Base-by-base conservation (phyloP, 2,113 vertebrate genomes). In the Odocoileus hemionus region DNA sequence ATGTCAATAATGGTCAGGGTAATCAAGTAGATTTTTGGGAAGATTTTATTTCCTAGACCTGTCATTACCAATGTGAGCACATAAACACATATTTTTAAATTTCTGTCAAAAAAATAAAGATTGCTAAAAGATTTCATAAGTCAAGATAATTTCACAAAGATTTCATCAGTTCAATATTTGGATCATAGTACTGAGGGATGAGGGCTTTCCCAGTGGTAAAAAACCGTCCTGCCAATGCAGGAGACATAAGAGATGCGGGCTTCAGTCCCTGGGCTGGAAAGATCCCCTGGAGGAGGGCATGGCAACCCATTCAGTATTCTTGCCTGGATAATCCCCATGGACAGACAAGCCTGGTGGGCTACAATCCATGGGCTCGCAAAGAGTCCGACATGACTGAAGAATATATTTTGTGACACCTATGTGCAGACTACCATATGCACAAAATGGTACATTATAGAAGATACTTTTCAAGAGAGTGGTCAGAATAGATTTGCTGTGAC, bases 61-160 rank as follows among this genome's bases (percentile, higher is more conserved):
- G 97, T 98, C 98, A 98, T 98, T 99, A 98, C 97, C 98, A 99
- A 96, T 98, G 97, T 2, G 98, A 98, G 14, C 98, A 99, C 67
- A 98, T 98, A 94, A 99, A 98, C 67, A 98, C 98, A 2, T 99
- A 98, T 97, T 98, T 99, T 91, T 97, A 99, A 99, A 93, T 98
- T 98, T 96, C 98, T 99, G 96, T 36, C 52, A 26, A n/a, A 55
- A 83, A 55, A n/a, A n/a, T 30, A 82, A 54, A 83, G 52, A 55
- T 98, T 98, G 52, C 98, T 99, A 97, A 98, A 99, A 95, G 97
- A 99, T 96, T 99, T 99, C 97, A 98, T 98, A 96, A 98, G 98
- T 95, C 97, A 74, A 23, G 19, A 74, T 23, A 74, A 39, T 74
- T 39, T 74, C 67, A 39, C 67, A 98, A 98, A 95, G 97, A 99